Evolutionary conservation across 1,140 invertebrate species (phyloP).

Genomic region (Caenorhabditis remanei): DNA sequence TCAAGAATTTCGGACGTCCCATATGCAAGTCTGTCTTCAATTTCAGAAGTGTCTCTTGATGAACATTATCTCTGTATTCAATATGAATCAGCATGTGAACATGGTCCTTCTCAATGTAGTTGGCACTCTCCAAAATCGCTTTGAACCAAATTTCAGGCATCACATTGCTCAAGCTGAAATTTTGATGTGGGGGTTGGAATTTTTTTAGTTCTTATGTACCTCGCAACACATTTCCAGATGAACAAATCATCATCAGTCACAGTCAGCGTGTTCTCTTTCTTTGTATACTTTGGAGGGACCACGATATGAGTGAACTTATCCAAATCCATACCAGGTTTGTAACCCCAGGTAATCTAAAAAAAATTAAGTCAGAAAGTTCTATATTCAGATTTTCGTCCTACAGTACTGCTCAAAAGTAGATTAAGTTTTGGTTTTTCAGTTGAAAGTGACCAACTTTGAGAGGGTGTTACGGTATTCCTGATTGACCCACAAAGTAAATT

Average conservation of each 20-base stretch:
- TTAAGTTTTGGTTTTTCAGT: no score
- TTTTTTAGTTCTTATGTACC: background rate
- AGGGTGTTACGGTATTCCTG: no score
- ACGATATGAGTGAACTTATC: background rate
- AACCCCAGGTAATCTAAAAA: background rate
- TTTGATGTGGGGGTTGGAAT: background rate
- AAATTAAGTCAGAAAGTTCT: no score
- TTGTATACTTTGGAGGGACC: background rate
- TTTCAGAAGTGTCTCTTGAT: background rate
- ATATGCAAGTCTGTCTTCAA: background rate
- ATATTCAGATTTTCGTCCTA: no score
- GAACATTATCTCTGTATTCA: background rate
- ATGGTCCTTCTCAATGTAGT: conserved; percentile 20
- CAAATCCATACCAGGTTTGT: background rate
- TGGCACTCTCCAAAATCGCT: background rate
- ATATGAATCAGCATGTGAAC: conserved; percentile 1
- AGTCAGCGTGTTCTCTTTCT: background rate
- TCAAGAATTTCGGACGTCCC: background rate
- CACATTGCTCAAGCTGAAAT: background rate
- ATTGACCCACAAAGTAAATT: no score
- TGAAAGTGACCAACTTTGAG: no score
- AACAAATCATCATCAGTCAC: background rate
- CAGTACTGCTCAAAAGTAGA: no score
- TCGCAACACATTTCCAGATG: background rate
- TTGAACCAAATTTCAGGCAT: background rate